Evolutionary conservation across 2,888 invertebrate genomes (phyloP).

Genomic region (Branchipolynoe longqiensis): DNA sequence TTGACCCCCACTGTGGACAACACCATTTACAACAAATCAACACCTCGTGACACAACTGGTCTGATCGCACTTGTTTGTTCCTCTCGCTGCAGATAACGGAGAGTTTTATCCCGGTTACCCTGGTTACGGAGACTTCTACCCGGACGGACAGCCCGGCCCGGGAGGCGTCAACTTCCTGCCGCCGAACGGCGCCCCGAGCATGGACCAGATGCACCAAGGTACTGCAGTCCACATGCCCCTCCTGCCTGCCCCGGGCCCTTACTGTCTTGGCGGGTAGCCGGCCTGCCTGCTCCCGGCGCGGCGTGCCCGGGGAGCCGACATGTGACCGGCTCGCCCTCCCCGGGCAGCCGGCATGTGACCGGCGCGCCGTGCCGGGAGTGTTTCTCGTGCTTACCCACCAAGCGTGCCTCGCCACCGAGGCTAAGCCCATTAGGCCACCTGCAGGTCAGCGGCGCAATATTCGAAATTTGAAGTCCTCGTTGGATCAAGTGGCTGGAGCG

Average conservation of each 20-base stretch:
- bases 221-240: no score
- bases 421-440: no score
- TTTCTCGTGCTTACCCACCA: no score
- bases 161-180: slow-evolving; percentile 53
- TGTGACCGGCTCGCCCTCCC: no score
- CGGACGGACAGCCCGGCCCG: slow-evolving; percentile 54
- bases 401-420: no score
- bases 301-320: background rate
- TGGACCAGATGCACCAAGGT: slow-evolving; percentile 55
- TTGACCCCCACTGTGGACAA: no score
- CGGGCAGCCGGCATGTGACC: no score
- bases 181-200: slow-evolving; percentile 31
- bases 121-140: slow-evolving; percentile 57
- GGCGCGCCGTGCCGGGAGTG: no score
- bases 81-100: slow-evolving; percentile 55
- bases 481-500: no score
- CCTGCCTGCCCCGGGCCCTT: background rate
- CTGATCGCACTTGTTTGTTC: background rate
- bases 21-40: background rate
- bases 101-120: slow-evolving; percentile 60
- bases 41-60: background rate
- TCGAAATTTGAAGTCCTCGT: no score
- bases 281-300: background rate
- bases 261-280: no score
- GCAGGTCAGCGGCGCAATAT: no score